A percentile compares a stretch with the other conserved stretches of the same genome.
Evolutionary conservation across 2,888 invertebrate genomes (phyloP).

Genomic region (Ophioninae sp.): DNA sequence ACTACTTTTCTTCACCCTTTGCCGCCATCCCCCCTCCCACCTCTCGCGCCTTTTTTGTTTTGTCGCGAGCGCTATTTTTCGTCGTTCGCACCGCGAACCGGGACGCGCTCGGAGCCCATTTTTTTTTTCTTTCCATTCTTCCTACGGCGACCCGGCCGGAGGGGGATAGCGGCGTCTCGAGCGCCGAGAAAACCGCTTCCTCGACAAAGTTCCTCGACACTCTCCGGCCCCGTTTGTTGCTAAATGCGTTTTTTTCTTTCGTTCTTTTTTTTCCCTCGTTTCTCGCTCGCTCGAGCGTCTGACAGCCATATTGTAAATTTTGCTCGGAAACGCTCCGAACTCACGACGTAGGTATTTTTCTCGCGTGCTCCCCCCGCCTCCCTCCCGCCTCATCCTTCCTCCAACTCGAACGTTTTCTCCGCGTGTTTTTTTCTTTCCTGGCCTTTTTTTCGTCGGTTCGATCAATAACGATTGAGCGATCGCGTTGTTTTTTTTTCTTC

Average conservation of each 20-base stretch:
- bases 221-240: conserved; percentile 66
- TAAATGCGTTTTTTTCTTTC: conserved; percentile 65
- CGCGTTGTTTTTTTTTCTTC: too few species aligned
- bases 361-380: conserved; percentile 6
- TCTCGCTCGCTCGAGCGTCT: conserved; percentile 42
- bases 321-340: conserved; percentile 55
- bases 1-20: conserved; percentile 10
- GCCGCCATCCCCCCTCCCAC: neutral
- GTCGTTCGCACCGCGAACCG: conserved; percentile 16
- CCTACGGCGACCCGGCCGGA: neutral
- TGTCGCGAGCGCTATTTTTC: conserved; percentile 27
- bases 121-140: neutral
- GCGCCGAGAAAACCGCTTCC: neutral
- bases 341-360: conserved; percentile 49
- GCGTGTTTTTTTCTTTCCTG: conserved; percentile 7
- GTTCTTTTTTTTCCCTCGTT: too few species aligned
- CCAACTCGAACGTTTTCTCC: conserved; percentile 24
- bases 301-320: conserved; percentile 76
- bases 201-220: conserved; percentile 34
- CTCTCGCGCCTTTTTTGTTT: conserved; percentile 21
- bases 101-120: conserved; percentile 23
- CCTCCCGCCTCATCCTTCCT: conserved; percentile 12
- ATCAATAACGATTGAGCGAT: neutral
- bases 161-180: conserved; percentile 9
- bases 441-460: neutral